Evolutionary conservation across 2,113 vertebrate species (phyloP).

Genomic region (Micromys minutus): DNA sequence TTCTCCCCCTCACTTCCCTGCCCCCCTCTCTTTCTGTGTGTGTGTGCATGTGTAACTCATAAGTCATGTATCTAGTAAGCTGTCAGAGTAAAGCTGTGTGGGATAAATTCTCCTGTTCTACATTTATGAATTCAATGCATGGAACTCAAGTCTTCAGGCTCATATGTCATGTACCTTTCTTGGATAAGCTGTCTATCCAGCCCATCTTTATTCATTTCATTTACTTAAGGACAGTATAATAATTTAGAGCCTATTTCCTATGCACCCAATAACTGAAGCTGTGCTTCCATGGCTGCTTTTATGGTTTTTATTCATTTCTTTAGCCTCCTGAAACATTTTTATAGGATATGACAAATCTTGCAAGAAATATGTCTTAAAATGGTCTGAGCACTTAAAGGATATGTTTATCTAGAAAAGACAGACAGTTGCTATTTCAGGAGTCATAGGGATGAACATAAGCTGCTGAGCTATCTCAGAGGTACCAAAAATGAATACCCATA

Average conservation of each 20-base stretch:
- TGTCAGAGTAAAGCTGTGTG: not conserved
- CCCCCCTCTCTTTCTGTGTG: no score
- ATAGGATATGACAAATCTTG: not conserved
- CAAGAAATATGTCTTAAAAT: not conserved
- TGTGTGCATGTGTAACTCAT: not conserved
- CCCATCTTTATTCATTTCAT: not conserved
- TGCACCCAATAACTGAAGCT: not conserved
- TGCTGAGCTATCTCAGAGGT: not conserved
- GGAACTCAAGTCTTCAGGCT: not conserved
- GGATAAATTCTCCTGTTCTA: not conserved
- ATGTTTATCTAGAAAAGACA: not conserved
- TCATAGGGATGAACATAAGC: not conserved
- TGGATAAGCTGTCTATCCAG: not conserved
- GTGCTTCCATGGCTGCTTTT: not conserved
- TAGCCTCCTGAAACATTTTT: not conserved
- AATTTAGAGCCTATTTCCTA: not conserved
- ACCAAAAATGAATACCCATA: not conserved
- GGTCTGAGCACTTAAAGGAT: not conserved
- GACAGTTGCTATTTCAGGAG: not conserved
- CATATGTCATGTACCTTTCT: not conserved
- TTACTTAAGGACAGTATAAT: not conserved
- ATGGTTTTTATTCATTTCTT: not conserved
- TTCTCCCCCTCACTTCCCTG: no score
- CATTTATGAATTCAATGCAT: not conserved
- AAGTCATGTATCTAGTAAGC: not conserved